Evolutionary conservation across 64 coral and sea anemone species (phyloP).

Genomic region (Montipora sp.): DNA sequence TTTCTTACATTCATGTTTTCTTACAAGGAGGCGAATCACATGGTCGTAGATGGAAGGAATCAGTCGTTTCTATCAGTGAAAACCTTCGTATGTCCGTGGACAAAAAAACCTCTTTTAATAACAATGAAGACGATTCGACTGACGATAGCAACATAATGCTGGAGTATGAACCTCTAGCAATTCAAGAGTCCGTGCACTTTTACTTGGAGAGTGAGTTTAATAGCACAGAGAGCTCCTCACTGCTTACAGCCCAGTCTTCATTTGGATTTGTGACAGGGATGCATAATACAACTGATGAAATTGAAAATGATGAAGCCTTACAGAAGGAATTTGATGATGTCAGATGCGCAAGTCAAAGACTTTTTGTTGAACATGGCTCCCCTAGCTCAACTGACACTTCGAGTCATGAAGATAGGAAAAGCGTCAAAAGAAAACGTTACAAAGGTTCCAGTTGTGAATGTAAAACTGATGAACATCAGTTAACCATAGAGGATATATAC

Average conservation of each 20-base stretch:
- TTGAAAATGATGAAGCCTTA: not conserved
- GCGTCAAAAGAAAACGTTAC: not conserved
- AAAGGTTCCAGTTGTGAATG: not conserved
- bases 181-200: conserved; percentile 50
- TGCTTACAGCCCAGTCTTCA: not conserved
- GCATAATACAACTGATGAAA: not conserved
- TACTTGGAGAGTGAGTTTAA: conserved; percentile 53
- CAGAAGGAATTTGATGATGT: conserved; percentile 64
- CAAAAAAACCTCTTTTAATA: not conserved
- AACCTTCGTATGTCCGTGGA: not conserved
- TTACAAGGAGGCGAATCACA: not conserved
- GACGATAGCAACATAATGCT: conserved; percentile 19
- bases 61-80: not conserved
- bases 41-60: not conserved
- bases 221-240: not conserved
- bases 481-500: conserved; percentile 65
- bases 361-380: not conserved
- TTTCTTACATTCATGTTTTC: not conserved
- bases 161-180: conserved; percentile 50
- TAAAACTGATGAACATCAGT: conserved; percentile 35
- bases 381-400: not conserved
- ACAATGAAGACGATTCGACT: not conserved
- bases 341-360: conserved; percentile 40
- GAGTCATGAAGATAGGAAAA: not conserved
- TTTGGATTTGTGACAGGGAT: conserved; percentile 4